phyloP scores from a whole-genome alignment of 2,797 vertebrate genomes.

The Triplophysa bombifrons region DNA sequence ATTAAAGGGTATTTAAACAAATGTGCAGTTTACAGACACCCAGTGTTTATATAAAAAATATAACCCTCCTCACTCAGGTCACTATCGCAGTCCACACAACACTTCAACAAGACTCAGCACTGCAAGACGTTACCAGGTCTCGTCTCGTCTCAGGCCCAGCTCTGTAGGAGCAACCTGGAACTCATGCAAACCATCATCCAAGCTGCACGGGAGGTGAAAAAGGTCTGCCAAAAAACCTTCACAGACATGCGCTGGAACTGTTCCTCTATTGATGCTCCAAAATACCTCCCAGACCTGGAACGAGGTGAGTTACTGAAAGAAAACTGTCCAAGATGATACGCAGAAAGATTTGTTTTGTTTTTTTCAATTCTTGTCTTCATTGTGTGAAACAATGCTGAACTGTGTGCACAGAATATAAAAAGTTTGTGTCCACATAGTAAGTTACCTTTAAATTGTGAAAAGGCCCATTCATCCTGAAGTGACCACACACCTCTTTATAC shows the following conservation, averaged over 20 bases:
- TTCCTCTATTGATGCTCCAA: conserved; percentile 88
- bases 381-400: not conserved
- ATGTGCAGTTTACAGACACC: not conserved
- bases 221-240: conserved; percentile 94
- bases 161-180: conserved; percentile 96
- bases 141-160: conserved; percentile 93
- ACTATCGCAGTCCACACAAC: conserved; percentile 85
- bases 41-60: conserved; percentile 8
- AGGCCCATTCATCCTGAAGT: not conserved
- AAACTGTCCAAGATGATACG: not conserved
- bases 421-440: conserved; percentile 6
- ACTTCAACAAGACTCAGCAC: conserved; percentile 94
- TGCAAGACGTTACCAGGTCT: conserved; percentile 93
- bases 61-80: conserved; percentile 74
- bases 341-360: not conserved
- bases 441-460: not conserved
- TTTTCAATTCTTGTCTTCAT: conserved; percentile 5
- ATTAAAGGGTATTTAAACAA: conserved; percentile 7
- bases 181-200: conserved; percentile 95
- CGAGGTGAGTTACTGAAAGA: conserved; percentile 79
- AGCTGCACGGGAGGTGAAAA: conserved; percentile 90
- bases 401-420: conserved; percentile 6
- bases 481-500: conserved; percentile 4
- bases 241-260: conserved; percentile 98
- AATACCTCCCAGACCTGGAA: conserved; percentile 93